Evolutionary conservation across 1,140 invertebrate genomes (phyloP), one percentile per base, ranked within the genome.

Genomic region (Tetragnatha versicolor): DNA sequence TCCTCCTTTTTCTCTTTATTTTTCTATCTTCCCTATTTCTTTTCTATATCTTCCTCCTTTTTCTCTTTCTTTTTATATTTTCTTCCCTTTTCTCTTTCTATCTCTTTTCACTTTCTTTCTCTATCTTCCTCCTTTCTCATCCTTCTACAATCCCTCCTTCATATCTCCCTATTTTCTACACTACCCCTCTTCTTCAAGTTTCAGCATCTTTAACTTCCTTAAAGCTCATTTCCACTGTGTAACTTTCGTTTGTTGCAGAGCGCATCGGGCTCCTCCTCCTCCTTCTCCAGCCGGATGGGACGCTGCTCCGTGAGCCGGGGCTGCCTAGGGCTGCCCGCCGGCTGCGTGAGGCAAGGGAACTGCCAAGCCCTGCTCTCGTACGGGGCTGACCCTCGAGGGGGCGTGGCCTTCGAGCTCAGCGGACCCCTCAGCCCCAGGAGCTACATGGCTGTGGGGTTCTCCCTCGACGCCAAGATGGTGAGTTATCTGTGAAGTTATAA

Each of bases 401-500:
- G 31, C 1, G 81, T 75, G 37, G 2, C n/a, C 0, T 81, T 82
- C 31, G 33, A 39, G 51, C 29, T 82, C 51, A 25, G 14, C 3
- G 68, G 73, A 2, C 22, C 42, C 10, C 42, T 80, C 12, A 55
- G 55, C 1, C 5, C 66, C 0, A 33, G 51, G 1, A 12, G 20
- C 4, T 94, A 93, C 81, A 90, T 95, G 14, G 93, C 93, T 0
- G 88, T 93, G 17, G 94, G 90, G 12, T 85, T 96, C 5, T 93
- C 92, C 14, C 83, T 87, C 4, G 92, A 94, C 83, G 86, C 85
- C 4, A 89, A 89, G 84, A 94, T 94, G 93, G n/a, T n/a, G n/a
- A n/a, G n/a, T n/a, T n/a, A n/a, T n/a, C n/a, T n/a, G n/a, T n/a
- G n/a, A n/a, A n/a, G n/a, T n/a, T n/a, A n/a, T n/a, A n/a, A n/a